phyloP scores from a whole-genome alignment of 2,888 invertebrate genomes.

The Parochlus steinenii region DNA sequence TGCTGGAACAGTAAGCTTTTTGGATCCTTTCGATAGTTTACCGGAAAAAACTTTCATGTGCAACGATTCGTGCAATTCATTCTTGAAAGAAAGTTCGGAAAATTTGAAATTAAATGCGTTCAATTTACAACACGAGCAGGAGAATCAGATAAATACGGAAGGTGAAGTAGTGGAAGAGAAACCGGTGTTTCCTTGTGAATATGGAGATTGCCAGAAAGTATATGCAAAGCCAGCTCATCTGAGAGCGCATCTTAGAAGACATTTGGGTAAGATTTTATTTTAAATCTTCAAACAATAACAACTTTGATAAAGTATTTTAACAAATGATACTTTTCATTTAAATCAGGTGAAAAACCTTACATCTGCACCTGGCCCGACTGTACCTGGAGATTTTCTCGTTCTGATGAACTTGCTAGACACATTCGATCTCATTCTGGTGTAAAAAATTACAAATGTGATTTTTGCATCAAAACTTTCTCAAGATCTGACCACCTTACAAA shows the following conservation, averaged over 20 bases:
- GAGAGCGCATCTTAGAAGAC: conserved; percentile 72
- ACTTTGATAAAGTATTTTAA: conserved; percentile 23
- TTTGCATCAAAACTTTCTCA: conserved; percentile 80
- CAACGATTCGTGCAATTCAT: conserved; percentile 36
- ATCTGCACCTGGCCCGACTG: conserved; percentile 63
- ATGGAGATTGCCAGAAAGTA: conserved; percentile 55
- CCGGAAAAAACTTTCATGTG: conserved; percentile 40
- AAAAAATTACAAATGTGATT: conserved; percentile 79
- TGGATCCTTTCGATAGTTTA: conserved; percentile 16
- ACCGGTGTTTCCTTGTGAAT: conserved; percentile 46
- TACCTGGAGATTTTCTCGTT: conserved; percentile 84
- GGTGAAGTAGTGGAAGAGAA: conserved; percentile 30
- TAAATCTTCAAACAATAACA: conserved; percentile 40
- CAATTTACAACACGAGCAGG: conserved; percentile 15
- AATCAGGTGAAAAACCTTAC: conserved; percentile 60
- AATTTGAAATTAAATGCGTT: conserved; percentile 18
- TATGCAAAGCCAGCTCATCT: conserved; percentile 84
- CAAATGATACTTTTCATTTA: no score
- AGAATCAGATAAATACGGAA: conserved; percentile 7
- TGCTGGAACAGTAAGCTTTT: conserved; percentile 4
- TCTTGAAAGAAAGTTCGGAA: conserved; percentile 31
- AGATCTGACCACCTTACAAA: conserved; percentile 88
- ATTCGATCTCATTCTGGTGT: conserved; percentile 22
- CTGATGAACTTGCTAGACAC: conserved; percentile 47
- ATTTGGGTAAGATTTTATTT: conserved; percentile 52